A percentile compares a stretch with the other conserved stretches of the same genome.
Evolutionary conservation across 2,797 vertebrate genomes (phyloP).

Genomic region (Pseudochirops cupreus): DNA sequence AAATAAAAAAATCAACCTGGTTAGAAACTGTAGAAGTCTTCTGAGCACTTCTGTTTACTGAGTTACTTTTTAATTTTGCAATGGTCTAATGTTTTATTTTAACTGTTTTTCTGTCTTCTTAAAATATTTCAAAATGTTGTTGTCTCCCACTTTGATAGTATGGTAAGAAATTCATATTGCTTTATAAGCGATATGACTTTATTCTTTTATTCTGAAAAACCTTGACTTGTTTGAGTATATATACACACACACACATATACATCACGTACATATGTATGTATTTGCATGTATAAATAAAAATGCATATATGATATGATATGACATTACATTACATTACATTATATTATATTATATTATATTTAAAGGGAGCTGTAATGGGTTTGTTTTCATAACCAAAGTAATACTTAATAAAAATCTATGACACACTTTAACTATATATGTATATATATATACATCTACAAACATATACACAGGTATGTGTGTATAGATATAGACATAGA

Average conservation of each 20-base stretch:
- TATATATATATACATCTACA: too few relatives aligned
- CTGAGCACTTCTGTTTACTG: slow-evolving; percentile 70
- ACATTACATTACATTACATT: too few relatives aligned
- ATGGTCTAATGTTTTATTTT: slow-evolving; percentile 78
- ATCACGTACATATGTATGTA: too few relatives aligned
- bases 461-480: too few relatives aligned
- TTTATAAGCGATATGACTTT: slow-evolving; percentile 81
- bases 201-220: slow-evolving; percentile 85
- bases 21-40: slow-evolving; percentile 51
- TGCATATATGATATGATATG: too few relatives aligned
- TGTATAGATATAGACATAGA: background rate
- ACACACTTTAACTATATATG: slow-evolving; percentile 82
- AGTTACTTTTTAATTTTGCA: slow-evolving; percentile 75
- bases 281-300: too few relatives aligned
- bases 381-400: slow-evolving; percentile 91
- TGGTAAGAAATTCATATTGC: slow-evolving; percentile 76
- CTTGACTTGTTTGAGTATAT: slow-evolving; percentile 85
- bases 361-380: slow-evolving; percentile 89
- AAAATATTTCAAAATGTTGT: slow-evolving; percentile 72
- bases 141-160: slow-evolving; percentile 71
- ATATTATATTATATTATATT: slow-evolving; percentile 81
- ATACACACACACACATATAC: too few relatives aligned
- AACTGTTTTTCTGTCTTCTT: slow-evolving; percentile 59
- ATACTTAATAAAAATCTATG: slow-evolving; percentile 89
- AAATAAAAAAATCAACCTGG: slow-evolving; percentile 41